Evolutionary conservation across 2,113 vertebrate species (phyloP), one percentile per base, ranked within the genome.

Genomic region (Eurystomus gularis): DNA sequence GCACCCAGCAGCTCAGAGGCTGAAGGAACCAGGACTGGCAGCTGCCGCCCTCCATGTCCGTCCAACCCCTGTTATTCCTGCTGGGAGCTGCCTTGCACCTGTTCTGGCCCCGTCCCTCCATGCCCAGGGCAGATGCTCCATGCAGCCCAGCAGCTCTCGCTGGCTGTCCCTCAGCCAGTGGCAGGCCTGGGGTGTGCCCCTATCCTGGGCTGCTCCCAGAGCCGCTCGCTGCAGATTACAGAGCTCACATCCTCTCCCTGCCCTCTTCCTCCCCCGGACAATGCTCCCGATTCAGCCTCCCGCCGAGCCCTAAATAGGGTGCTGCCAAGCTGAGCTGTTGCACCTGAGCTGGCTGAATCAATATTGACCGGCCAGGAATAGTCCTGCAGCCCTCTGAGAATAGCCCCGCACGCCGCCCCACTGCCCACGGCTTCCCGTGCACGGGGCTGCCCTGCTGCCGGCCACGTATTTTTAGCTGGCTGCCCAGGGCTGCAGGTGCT

Each of bases 321-420:
- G 40, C 78, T 92, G 52, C 65, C 73, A 13, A 86, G 80, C 89
- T 73, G 90, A 90, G 91, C 70, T 89, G 83, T 86, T 95, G 90
- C 95, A 96, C 96, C 97, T 96, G 96, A 97, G 95, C 93, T 94
- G 86, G 86, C 94, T 95, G 88, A 95, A 92, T 97, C 96, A 97
- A 97, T 97, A 97, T 97, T 97, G 97, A 97, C 97, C 2, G 66
- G 97, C 90, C 94, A 94, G 93, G 92, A 97, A 97, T 97, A 97
- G 97, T 68, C 82, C 94, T 71, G 61, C 78, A 73, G 92, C 57
- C 94, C 96, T 90, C 97, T 97, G 97, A 96, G 97, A 97, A 97
- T 97, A 97, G 85, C 83, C 94, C 97, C 84, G 93, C 94, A 94
- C 26, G 28, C 52, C 24, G 2, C 65, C 61, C 39, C 6, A 7